Base-by-base conservation (phyloP, 92 coral and sea anemone genomes). In the Pocillopora meandrina region DNA sequence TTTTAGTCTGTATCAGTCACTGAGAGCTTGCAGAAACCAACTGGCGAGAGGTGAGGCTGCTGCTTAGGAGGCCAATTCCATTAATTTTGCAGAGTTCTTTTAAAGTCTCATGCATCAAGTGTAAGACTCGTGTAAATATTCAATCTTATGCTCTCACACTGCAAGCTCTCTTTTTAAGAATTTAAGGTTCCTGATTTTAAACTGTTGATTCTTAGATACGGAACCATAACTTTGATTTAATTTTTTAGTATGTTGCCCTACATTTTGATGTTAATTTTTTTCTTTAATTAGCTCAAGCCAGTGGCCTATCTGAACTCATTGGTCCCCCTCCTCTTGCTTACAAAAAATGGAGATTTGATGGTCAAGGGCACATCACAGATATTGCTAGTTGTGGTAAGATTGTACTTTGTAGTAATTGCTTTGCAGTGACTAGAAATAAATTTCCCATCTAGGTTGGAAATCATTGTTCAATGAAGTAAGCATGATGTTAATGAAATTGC, bases 321-420 rank as follows among this genome's bases (percentile, higher is more conserved):
- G 89, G 91, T 3, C 99, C 99, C 19, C 99, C 99, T 68, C 98
- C 98, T 12, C 77, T 96, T 70, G 99, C 99, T 15, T 96, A 96
- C 80, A 96, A 96, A 83, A 96, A 96, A 83, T 96, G 99, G 99
- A 85, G 91, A 71, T 92, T 96, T 82, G 92, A 94, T 75, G 98
- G 97, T 36, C 99, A 96, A 67, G 88, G 79, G 66, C 23, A 90
- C 74, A 92, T 96, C 85, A 91, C 93, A 61, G 99, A 96, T 71
- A 92, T 96, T 67, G 99, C 95, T 42, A 94, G 96, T 68, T 94
- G 99, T 89, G 99, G 99, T 96, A 62, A 83, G 86, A 62, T 82
- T 69, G 12, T 65, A 63, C 23, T 74, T 12, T 58, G 20, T 66
- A 15, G 23, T 67, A 12, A 19, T 12, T 13, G 23, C 17, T 67